A percentile compares a stretch with the other conserved stretches of the same genome.
These are phyloP conservation scores for Protophormia terraenovae DNA, from an alignment of 2,888 invertebrate species.

Conservation along the genomic window DNA sequence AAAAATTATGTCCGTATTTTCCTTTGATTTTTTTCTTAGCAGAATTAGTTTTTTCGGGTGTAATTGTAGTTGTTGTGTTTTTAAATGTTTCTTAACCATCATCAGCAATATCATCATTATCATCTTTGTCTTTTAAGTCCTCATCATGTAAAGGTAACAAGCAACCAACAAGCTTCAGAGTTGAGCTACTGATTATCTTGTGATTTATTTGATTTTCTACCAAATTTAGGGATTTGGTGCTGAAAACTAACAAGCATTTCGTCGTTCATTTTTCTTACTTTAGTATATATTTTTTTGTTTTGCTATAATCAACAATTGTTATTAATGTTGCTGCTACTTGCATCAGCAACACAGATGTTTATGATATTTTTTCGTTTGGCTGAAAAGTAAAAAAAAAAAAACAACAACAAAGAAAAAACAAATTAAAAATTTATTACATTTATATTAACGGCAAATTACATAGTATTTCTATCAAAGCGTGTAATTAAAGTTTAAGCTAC, in stretches of 20 bases:
- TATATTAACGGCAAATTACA: constrained; percentile 59
- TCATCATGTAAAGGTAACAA: constrained; percentile 30
- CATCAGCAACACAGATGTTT: constrained; percentile 33
- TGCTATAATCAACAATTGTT: constrained; percentile 33
- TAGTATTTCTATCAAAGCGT: constrained; percentile 55
- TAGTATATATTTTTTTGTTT: background rate
- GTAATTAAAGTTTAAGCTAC: constrained; percentile 58
- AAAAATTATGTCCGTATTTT: too few species aligned
- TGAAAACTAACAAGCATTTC: constrained; percentile 69
- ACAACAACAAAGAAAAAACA: background rate
- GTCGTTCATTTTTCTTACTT: constrained; percentile 1
- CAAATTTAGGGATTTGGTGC: constrained; percentile 71
- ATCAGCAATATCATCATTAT: constrained; percentile 16
- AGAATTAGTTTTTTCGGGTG: constrained; percentile 16
- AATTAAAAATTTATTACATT: constrained; percentile 56
- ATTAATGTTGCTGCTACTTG: constrained; percentile 47
- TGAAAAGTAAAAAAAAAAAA: background rate
- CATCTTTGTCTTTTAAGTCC: constrained; percentile 22
- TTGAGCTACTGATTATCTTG: constrained; percentile 69
- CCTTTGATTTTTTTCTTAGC: constrained; percentile 2
- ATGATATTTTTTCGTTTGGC: constrained; percentile 1
- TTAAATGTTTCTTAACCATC: constrained; percentile 59
- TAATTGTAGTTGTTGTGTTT: constrained; percentile 31
- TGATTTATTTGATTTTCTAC: constrained; percentile 71
- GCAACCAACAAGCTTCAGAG: constrained; percentile 9